Conservation (phyloP, 1,140 invertebrate genomes). For the Gryon sp. region DNA sequence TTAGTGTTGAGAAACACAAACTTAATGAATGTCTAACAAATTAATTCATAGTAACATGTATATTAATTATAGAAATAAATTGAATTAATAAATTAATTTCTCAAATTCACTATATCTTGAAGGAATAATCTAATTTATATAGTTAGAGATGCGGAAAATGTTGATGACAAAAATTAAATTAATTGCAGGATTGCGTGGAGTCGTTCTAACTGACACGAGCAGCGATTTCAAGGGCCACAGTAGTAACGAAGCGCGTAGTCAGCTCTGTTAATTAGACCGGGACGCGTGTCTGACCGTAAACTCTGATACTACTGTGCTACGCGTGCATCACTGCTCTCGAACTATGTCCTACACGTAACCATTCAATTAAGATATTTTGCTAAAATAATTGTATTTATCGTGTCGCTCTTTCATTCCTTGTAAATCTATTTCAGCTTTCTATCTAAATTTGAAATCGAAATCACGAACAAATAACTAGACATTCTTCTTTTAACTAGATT, state of each 20-base stretch:
- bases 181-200: constrained; percentile 29
- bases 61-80: neutral
- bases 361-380: constrained; percentile 44
- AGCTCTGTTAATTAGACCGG: constrained; percentile 62
- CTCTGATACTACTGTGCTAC: constrained; percentile 61
- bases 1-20: too few species aligned
- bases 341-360: constrained; percentile 38
- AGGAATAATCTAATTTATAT: constrained; percentile 50
- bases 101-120: constrained; percentile 27
- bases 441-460: neutral
- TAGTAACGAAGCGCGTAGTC: constrained; percentile 53
- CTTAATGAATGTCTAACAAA: too few species aligned
- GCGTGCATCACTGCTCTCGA: constrained; percentile 35
- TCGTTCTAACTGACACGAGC: constrained; percentile 32
- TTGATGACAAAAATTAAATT: constrained; percentile 52
- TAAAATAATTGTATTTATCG: constrained; percentile 38
- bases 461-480: too few species aligned
- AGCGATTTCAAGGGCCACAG: constrained; percentile 49
- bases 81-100: constrained; percentile 20
- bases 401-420: neutral
- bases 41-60: too few species aligned
- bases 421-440: neutral
- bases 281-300: constrained; percentile 62
- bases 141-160: constrained; percentile 42
- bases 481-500: too few species aligned